phyloP scores from a whole-genome alignment of 2,113 vertebrate species.

The Psittacara wagleri region DNA sequence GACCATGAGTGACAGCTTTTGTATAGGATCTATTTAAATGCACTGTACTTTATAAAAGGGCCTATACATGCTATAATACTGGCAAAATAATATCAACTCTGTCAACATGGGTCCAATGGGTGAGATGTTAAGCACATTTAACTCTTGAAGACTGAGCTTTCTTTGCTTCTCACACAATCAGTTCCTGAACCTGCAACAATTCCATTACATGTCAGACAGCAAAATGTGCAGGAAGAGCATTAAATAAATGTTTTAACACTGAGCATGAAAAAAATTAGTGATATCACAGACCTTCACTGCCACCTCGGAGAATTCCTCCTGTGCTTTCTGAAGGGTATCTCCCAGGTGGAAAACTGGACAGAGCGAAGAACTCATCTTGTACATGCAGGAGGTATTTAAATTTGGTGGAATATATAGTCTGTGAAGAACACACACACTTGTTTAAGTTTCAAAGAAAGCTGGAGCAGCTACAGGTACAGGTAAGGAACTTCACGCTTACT shows the following conservation, averaged over 20 bases:
- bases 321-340: slow-evolving; percentile 76
- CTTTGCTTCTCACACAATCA: not conserved
- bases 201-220: not conserved
- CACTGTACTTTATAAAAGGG: not conserved
- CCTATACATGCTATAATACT: not conserved
- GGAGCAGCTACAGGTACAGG: not conserved
- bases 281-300: slow-evolving; percentile 77
- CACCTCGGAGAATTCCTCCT: slow-evolving; percentile 80
- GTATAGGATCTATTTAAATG: not conserved
- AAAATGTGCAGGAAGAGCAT: not conserved
- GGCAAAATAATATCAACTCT: not conserved
- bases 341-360: slow-evolving; percentile 87
- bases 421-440: not conserved
- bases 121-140: not conserved
- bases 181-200: not conserved
- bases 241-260: not conserved
- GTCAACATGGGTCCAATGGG: not conserved
- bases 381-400: slow-evolving; percentile 76
- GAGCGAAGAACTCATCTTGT: slow-evolving; percentile 48
- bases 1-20: not conserved
- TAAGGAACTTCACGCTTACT: not conserved
- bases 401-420: slow-evolving; percentile 83
- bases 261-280: not conserved
- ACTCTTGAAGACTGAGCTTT: not conserved
- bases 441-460: not conserved